Percentiles rank a stretch among this genome's conserved stretches.
Evolutionary conservation across 1,140 invertebrate genomes (phyloP).

Genomic region (Rhopalosiphum padi): DNA sequence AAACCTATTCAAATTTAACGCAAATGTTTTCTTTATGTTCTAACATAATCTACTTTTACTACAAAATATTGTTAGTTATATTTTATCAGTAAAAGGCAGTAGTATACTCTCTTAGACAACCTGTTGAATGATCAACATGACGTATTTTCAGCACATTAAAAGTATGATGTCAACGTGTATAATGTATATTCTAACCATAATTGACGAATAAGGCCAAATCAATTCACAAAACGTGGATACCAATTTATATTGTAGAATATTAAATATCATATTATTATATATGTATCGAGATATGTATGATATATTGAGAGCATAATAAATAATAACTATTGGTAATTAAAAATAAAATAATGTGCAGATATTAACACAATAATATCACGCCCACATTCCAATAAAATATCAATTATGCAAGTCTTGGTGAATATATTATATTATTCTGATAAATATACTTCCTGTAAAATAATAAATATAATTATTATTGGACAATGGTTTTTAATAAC

Average conservation of each 20-base stretch:
- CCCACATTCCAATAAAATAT: slow-evolving; percentile 21
- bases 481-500: background rate
- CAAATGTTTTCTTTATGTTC: too few species aligned
- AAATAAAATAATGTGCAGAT: background rate
- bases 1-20: too few species aligned
- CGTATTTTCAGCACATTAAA: background rate
- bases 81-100: background rate
- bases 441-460: slow-evolving; percentile 26
- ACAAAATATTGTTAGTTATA: background rate
- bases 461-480: background rate
- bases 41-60: background rate
- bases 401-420: slow-evolving; percentile 3
- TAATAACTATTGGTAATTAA: slow-evolving; percentile 2
- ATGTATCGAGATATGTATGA: background rate
- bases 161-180: background rate
- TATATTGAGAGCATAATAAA: background rate
- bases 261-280: background rate
- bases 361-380: slow-evolving; percentile 1
- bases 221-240: slow-evolving; percentile 6
- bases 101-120: background rate
- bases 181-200: background rate
- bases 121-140: background rate
- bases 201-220: slow-evolving; percentile 46
- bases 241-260: background rate
- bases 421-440: slow-evolving; percentile 17